Conservation (phyloP, 2,113 vertebrate genomes). For the Merops nubicus region DNA sequence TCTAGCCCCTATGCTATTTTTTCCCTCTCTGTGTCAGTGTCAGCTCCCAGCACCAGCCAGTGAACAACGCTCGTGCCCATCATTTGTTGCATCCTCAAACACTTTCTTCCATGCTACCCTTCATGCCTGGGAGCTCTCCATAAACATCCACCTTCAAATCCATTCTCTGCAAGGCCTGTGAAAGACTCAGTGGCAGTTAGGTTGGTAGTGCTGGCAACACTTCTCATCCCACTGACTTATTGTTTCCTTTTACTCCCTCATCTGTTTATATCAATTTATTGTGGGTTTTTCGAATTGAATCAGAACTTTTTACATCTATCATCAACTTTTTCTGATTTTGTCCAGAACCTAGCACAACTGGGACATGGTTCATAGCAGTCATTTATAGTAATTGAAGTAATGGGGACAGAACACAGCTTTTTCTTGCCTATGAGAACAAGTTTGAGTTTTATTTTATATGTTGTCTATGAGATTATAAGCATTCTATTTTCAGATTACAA, state of each 20-base stretch:
- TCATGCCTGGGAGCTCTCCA: conserved; percentile 15
- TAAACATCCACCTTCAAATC: conserved; percentile 18
- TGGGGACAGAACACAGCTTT: background rate
- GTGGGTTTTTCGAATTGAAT: background rate
- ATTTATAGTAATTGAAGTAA: background rate
- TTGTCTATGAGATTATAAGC: background rate
- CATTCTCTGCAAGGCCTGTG: background rate
- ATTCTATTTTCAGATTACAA: conserved; percentile 24
- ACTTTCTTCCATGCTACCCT: background rate
- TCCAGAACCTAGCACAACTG: background rate
- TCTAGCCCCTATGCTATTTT: background rate
- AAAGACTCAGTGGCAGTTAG: background rate
- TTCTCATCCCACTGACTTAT: background rate
- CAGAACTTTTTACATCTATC: background rate
- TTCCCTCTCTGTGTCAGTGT: background rate
- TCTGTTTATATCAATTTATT: background rate
- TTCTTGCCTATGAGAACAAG: background rate
- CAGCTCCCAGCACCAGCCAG: background rate
- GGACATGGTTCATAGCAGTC: background rate
- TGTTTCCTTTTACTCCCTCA: background rate
- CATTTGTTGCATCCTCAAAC: conserved; percentile 6
- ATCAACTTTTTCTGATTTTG: background rate
- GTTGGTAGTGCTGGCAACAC: background rate
- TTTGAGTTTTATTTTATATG: background rate
- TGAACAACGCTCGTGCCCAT: background rate